Base-by-base conservation (phyloP, 2,888 invertebrate species). In the Cephalotes varians region DNA sequence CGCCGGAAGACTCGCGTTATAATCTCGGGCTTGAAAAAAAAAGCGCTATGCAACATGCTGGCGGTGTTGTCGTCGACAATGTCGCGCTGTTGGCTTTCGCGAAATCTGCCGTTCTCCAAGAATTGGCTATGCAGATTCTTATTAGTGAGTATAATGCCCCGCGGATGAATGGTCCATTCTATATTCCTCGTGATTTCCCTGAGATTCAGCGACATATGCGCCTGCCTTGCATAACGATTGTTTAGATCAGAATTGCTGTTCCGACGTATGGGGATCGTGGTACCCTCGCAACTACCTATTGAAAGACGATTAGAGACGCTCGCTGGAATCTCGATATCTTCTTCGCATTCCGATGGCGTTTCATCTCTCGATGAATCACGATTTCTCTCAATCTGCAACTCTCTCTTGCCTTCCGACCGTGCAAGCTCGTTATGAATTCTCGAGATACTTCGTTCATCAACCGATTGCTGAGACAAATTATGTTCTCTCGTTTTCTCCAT, bases 351-450 rank as follows among this genome's bases (percentile, higher is more conserved):
- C 15, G 44, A 21, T 40, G 28, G 28, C 10, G 12, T n/a, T 25
- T 56, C 71, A 2, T 25, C 1, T 12, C 31, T 58, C 28, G n/a
- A 51, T 51, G 25, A 54, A 15, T 65, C 15, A 10, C 54, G n/a
- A 67, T 71, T 87, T 82, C 31, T 85, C 65, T 21, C 58, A 1
- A 44, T 15, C 0, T 87, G 88, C 73, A 88, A 49, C 28, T 88
- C 81, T 31, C 79, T 81, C 40, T 88, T 90, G 51, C 90, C 76
- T 54, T 80, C 77, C n/a, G 86, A 10, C 31, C 88, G 65, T 0
- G 91, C 90, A 2, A 86, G 62, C 58, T 82, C 83, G 62, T 91
- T 91, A 76, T 88, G 90, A 25, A 82, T 85, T 84, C 81, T 89
- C 37, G 91, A 69, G 10, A 87, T 89, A 37, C 83, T 81, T 83